Conservation (phyloP, 2,797 vertebrate genomes). For the Anas capensis region DNA sequence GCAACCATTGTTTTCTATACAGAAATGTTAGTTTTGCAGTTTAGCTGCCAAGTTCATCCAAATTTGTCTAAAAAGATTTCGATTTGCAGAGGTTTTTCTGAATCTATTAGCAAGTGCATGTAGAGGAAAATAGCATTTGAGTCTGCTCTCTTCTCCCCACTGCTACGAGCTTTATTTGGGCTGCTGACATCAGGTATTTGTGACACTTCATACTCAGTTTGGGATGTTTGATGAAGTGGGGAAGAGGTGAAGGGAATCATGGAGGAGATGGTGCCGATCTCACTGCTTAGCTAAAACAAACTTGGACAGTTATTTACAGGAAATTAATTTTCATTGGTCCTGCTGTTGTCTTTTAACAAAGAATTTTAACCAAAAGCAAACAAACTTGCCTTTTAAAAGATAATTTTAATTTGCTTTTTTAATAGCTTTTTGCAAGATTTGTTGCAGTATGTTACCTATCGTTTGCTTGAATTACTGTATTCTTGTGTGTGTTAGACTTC, state of each 20-base stretch:
- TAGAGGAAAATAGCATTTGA: neutral
- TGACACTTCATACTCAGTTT: neutral
- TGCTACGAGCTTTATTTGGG: neutral
- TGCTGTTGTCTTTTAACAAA: neutral
- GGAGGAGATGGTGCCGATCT: neutral
- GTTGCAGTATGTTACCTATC: accelerated
- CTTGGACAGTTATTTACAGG: neutral
- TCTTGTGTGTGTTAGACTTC: neutral
- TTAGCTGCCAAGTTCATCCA: neutral
- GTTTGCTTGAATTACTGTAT: neutral
- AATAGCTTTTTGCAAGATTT: neutral
- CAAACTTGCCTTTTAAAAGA: neutral
- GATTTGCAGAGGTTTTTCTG: neutral
- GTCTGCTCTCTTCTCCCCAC: neutral
- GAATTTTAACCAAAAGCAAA: neutral
- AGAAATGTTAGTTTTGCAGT: neutral
- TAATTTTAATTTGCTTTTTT: neutral
- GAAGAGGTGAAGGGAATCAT: neutral
- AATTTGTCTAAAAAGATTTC: neutral
- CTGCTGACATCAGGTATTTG: neutral
- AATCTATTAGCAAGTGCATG: neutral
- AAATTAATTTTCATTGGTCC: neutral
- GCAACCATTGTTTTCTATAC: neutral
- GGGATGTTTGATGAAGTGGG: neutral
- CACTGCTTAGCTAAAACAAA: neutral